Evolutionary conservation across 2,113 vertebrate genomes (phyloP).

Genomic region (Genyomyrus donnyi): DNA sequence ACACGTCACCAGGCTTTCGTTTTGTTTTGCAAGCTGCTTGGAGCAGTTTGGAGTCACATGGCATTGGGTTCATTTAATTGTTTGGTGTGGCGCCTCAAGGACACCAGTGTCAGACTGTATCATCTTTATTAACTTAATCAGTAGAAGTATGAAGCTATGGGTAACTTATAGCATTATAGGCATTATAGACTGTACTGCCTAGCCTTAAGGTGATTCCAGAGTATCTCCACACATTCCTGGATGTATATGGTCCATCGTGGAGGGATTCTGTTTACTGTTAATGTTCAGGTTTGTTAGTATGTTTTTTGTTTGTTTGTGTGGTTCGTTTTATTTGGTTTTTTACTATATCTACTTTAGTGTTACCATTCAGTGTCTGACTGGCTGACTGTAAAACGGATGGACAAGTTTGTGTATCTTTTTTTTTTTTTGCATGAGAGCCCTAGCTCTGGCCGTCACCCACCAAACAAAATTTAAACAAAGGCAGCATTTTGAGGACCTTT

Average conservation of each 20-base stretch:
- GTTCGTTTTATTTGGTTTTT: not conserved
- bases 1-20: not conserved
- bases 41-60: not conserved
- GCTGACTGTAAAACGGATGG: not conserved
- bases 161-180: not conserved
- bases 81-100: not conserved
- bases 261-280: not conserved
- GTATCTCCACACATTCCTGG: not conserved
- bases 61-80: constrained; percentile 4
- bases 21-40: constrained; percentile 9
- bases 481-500: not conserved
- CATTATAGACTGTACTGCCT: not conserved
- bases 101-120: not conserved
- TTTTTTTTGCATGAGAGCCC: not conserved
- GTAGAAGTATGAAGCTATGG: not conserved
- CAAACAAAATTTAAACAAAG: not conserved
- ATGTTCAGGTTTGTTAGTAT: not conserved
- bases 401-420: not conserved
- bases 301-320: too few species aligned
- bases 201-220: not conserved
- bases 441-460: not conserved
- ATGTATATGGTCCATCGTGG: not conserved
- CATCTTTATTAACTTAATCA: not conserved
- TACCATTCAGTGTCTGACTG: not conserved
- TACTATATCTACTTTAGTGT: not conserved